Evolutionary conservation across 1,140 invertebrate genomes (phyloP).

Genomic region (Heliconius congener): DNA sequence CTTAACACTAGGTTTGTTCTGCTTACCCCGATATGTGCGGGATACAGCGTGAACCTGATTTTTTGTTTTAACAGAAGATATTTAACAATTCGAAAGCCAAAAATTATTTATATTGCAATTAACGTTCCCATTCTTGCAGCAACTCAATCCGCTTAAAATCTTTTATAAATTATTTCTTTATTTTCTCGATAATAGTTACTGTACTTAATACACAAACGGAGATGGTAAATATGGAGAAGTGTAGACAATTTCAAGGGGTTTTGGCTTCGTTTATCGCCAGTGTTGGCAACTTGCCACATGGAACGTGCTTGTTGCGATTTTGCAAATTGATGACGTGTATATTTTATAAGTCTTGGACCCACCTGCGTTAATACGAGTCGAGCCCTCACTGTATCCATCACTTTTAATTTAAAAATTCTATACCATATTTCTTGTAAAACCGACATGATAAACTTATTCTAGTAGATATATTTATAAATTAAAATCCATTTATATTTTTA

Average conservation of each 20-base stretch:
- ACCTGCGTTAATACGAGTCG: not conserved
- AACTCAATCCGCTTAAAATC: not conserved
- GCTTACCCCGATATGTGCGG: no score
- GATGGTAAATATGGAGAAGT: constrained; percentile 21
- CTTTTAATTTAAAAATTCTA: not conserved
- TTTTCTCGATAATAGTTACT: constrained; percentile 8
- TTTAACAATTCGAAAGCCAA: not conserved
- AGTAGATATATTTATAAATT: not conserved
- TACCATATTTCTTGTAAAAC: not conserved
- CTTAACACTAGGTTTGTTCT: no score
- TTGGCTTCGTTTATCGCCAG: constrained; percentile 22
- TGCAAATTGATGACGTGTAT: constrained; percentile 19
- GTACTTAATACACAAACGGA: constrained; percentile 14
- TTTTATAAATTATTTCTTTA: not conserved
- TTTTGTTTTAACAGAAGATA: no score
- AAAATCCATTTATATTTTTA: not conserved
- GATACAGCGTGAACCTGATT: no score
- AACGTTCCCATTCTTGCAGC: not conserved
- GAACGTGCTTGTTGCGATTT: constrained; percentile 21
- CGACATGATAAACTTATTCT: not conserved
- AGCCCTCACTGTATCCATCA: not conserved
- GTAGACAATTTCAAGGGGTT: constrained; percentile 28
- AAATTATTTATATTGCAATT: not conserved
- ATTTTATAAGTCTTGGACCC: constrained; percentile 15
- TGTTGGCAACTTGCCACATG: constrained; percentile 22